Percentiles rank a stretch among this genome's conserved stretches.
These are phyloP conservation scores for Ophioderma brevispina DNA, from an alignment of 35 echinoderm and acorn worm species.

Conservation along the genomic window DNA sequence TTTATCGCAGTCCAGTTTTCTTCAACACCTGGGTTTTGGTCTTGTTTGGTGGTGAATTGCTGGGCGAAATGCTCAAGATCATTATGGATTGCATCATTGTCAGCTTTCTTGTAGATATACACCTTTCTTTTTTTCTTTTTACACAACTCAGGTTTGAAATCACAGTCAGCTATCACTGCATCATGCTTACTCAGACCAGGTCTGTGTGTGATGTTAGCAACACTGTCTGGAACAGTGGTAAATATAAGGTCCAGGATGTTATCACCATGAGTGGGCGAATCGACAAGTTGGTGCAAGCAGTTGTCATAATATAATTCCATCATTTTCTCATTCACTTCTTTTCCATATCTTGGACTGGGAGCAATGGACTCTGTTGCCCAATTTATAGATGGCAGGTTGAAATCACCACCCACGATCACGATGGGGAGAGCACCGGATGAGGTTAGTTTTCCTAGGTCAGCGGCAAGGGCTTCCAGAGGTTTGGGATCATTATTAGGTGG, in stretches of 20 bases:
- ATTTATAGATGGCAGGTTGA: constrained; percentile 12
- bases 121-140: constrained; percentile 31
- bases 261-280: neutral
- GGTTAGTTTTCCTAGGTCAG: neutral
- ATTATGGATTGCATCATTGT: constrained; percentile 24
- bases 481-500: neutral
- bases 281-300: constrained; percentile 2
- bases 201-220: constrained; percentile 9
- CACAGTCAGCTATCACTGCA: constrained; percentile 32
- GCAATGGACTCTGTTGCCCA: neutral
- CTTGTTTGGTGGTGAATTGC: neutral
- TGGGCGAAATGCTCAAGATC: neutral
- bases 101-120: constrained; percentile 37
- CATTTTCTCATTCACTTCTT: constrained; percentile 2
- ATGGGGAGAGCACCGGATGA: neutral
- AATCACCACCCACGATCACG: neutral
- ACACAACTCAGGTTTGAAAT: constrained; percentile 2
- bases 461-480: neutral
- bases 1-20: constrained; percentile 24
- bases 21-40: constrained; percentile 4
- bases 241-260: constrained; percentile 45
- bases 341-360: neutral
- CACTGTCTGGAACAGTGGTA: constrained; percentile 37
- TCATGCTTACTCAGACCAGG: constrained; percentile 41
- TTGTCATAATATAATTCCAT: neutral